These are phyloP conservation scores for Herpetotheres cachinnans DNA, from an alignment of 2,113 vertebrate genomes.

Conservation along the genomic window DNA sequence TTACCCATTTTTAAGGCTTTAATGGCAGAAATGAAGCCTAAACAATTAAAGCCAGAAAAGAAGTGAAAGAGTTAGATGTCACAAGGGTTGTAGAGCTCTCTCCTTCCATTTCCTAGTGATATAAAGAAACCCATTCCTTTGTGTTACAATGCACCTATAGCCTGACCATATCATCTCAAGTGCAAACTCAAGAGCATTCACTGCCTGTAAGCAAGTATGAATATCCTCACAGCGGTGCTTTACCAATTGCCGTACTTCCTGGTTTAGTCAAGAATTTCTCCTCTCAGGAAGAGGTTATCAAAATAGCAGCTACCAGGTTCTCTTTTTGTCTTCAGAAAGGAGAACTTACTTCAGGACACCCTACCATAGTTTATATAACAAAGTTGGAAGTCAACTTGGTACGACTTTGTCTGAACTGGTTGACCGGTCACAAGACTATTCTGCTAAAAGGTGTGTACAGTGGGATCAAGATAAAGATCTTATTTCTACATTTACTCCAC, in stretches of 20 bases:
- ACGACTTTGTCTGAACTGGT: background rate
- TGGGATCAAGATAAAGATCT: background rate
- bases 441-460: background rate
- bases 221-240: background rate
- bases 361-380: background rate
- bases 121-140: background rate
- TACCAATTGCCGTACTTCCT: background rate
- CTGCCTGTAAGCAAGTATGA: background rate
- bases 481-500: background rate
- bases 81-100: background rate
- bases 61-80: background rate
- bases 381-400: background rate
- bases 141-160: background rate
- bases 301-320: background rate
- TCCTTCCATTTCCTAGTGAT: background rate
- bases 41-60: background rate
- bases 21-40: background rate
- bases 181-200: background rate
- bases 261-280: background rate
- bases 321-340: background rate
- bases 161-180: fast-evolving
- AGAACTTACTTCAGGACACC: background rate
- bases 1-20: background rate
- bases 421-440: background rate
- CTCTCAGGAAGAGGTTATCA: background rate